These are phyloP conservation scores for Drosophila kuntzei DNA, from an alignment of 2,888 invertebrate species.

Conservation along the genomic window DNA sequence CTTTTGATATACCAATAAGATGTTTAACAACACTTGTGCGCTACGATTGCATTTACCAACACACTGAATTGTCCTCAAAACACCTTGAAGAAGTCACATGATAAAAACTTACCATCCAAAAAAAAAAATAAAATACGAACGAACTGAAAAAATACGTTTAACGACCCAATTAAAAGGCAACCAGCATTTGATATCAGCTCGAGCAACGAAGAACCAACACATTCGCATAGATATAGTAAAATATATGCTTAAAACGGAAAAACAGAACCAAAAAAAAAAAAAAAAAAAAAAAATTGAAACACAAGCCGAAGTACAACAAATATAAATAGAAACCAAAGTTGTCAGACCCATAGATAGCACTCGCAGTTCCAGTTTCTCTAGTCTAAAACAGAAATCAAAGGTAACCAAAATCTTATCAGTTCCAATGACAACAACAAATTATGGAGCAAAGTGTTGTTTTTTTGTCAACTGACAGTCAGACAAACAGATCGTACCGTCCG, in stretches of 20 bases:
- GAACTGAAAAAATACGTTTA: constrained; percentile 61
- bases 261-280: constrained; percentile 16
- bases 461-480: constrained; percentile 24
- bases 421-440: constrained; percentile 32
- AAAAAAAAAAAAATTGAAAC: constrained; percentile 28
- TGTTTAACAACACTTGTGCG: constrained; percentile 6
- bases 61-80: constrained; percentile 54
- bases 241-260: constrained; percentile 59
- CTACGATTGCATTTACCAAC: constrained; percentile 16
- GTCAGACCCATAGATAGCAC: constrained; percentile 57
- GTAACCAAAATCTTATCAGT: constrained; percentile 63
- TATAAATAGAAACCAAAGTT: constrained; percentile 49
- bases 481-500: constrained; percentile 37
- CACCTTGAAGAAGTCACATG: constrained; percentile 73
- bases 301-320: constrained; percentile 19
- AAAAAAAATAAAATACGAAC: constrained; percentile 13
- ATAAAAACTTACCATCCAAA: constrained; percentile 38
- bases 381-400: constrained; percentile 67
- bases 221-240: constrained; percentile 65
- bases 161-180: constrained; percentile 80
- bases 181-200: constrained; percentile 72
- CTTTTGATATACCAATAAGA: background rate
- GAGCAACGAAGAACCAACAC: constrained; percentile 43
- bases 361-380: constrained; percentile 24
- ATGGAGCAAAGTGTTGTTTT: constrained; percentile 36